Base-by-base conservation (phyloP, 1,140 invertebrate species). In the Drosophila tsacasi region DNA sequence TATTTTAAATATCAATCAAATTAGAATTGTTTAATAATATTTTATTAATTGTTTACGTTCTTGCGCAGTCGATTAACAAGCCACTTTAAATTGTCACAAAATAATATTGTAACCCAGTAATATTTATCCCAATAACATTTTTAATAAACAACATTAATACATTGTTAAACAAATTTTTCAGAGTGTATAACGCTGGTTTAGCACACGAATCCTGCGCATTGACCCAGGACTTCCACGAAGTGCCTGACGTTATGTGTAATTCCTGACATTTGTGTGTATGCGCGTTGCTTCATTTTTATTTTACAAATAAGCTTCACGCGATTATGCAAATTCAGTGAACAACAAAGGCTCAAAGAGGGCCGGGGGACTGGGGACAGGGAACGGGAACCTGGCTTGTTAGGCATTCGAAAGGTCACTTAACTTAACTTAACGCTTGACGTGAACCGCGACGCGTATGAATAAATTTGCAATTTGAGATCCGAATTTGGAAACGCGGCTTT, bases 291-390 rank as follows among this genome's bases (percentile, higher is more conserved):
- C 42, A 66, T 64, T 83, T 89, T 89, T 90, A 89, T 84, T 89
- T 89, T 84, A 83, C 84, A 87, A 87, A 89, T 87, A 89, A 89
- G 84, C 84, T 87, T 84, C 85, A 87, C 84, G 84, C 84, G 84
- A 87, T 87, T 87, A 87, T 87, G 84, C 69, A 87, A 87, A 87
- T 87, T 84, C 55, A 46, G 68, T 81, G 61, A 76, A 71, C 64
- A 71, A 71, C 67, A 71, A 71, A 68, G 67, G 63, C 39, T 71
- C 64, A 68, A 32, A 62, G 55, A 35, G 81, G 49, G 21, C 21
- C 3, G 21, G 21, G 13, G 46, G 15, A 44, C 10, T 8, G 17
- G 39, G 3, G 10, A 47, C 23, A 32, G 19, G 32, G 4, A 30
- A 17, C 8, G 66, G 63, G 64, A 57, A 35, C 50, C 74, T 44